Evolutionary conservation across 1,140 invertebrate genomes (phyloP), one percentile per base, ranked within the genome.

Genomic region (Galleria mellonella): DNA sequence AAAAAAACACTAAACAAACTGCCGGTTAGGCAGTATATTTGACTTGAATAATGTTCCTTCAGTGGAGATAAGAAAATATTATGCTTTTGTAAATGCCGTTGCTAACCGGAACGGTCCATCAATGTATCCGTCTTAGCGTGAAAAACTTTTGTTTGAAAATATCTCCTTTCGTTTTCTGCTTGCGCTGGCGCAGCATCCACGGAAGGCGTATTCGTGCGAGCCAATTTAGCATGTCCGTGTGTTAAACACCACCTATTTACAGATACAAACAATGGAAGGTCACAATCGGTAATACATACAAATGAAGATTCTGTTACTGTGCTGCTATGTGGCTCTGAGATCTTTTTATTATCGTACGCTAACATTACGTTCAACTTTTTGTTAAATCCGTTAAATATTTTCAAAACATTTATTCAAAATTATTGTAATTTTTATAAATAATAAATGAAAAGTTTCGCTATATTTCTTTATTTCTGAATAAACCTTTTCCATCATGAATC

Each of bases 201-300:
- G 71, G 65, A 76, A 72, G 59, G 55, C 28, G 43, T 47, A 52
- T 42, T 57, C 66, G 66, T 70, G 71, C 60, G 56, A 44, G 49
- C 59, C 46, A 54, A 75, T 75, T 82, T 77, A 79, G 62, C 73
- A 66, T 66, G 66, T 67, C 63, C 56, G 62, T 57, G 57, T 61
- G 69, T 56, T 74, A 70, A 68, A 66, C 63, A 62, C 51, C 49
- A 47, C 49, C 60, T 78, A 74, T 75, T 72, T 72, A 64, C 59
- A 63, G 55, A 65, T 40, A 41, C 51, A 55, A 65, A 78, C 76
- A 83, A 77, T 77, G 68, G 72, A 81, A 83, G 79, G 79, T 74
- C 79, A 70, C 46, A 42, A 53, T 47, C 43, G 43, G 45, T 39
- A 51, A 53, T 63, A 72, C 72, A 81, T 76, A 74, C 72, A 68